A percentile compares a stretch with the other conserved stretches of the same genome.
Evolutionary conservation across 2,797 vertebrate genomes (phyloP).

Genomic region (Glossophaga mutica): DNA sequence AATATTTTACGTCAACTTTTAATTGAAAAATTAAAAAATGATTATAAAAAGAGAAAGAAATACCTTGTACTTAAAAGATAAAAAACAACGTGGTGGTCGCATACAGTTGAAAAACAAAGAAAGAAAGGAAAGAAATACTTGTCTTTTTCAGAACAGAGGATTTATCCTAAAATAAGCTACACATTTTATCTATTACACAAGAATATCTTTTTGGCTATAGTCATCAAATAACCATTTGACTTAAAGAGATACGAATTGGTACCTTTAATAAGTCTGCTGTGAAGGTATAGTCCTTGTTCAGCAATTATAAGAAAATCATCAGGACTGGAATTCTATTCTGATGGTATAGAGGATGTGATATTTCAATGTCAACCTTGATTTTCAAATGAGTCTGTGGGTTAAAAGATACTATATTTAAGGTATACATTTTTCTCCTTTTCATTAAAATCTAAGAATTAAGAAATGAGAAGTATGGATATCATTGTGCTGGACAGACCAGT

Average conservation of each 20-base stretch:
- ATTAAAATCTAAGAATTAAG: neutral
- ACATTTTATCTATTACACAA: neutral
- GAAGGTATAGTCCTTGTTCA: neutral
- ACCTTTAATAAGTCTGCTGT: neutral
- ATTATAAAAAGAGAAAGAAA: neutral
- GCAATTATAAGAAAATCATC: neutral
- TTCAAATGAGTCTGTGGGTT: neutral
- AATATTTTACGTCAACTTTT: neutral
- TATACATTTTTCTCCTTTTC: neutral
- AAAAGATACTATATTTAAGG: neutral
- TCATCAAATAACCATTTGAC: conserved; percentile 4
- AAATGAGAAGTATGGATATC: neutral
- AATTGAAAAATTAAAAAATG: neutral
- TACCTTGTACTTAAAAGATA: neutral
- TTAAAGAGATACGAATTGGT: neutral
- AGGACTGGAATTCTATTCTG: neutral
- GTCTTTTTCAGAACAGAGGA: neutral
- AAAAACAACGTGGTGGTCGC: neutral
- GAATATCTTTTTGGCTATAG: neutral
- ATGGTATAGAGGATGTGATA: neutral
- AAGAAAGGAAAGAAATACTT: neutral
- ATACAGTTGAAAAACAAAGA: neutral
- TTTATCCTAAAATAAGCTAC: conserved; percentile 22
- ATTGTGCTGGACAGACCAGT: neutral
- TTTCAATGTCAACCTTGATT: neutral